Base-by-base conservation (phyloP, 2,888 invertebrate genomes). In the Tachina fera region DNA sequence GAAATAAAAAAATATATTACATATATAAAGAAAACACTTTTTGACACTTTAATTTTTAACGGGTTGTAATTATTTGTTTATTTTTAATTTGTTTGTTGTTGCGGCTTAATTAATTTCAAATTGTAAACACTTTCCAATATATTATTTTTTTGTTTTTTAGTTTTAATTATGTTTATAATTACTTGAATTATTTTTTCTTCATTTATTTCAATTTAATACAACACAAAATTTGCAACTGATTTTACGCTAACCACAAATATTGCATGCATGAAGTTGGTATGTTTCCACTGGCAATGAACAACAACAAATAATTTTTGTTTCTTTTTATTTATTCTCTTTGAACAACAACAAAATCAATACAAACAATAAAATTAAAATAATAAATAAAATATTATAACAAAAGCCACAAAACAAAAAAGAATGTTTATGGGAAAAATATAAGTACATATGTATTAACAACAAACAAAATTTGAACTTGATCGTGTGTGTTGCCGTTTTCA, bases 401-500 rank as follows among this genome's bases (percentile, higher is more conserved):
- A 65, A 67, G 68, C 45, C n/a, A 68, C 31, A 31, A 31, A 31
- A 31, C 31, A 31, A 31, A 31, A 43, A 77, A 60, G 68, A 68
- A 68, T 68, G 60, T 65, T 14, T 71, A 56, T 72, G 11, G 10
- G 43, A 9, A 49, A 51, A 76, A 68, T 63, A 65, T 31, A 31
- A 3, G 31, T 31, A 31, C 4, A 4, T 31, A 31, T 31, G 31
- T 22, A 63, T 63, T 71, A 83, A 51, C 72, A 82, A 82, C 82
- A 85, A 85, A 83, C 77, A 78, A 79, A 74, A 86, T 86, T 87
- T 87, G 87, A 88, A 87, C 88, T 88, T 87, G 86, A 86, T 83
- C 79, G 86, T 86, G 79, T 82, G 75, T 85, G 86, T 87, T 88
- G 87, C 88, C 88, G 87, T 88, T 89, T 88, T 89, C 89, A 91